Conservation (phyloP, 2,888 invertebrate species). For the Nezara viridula region DNA sequence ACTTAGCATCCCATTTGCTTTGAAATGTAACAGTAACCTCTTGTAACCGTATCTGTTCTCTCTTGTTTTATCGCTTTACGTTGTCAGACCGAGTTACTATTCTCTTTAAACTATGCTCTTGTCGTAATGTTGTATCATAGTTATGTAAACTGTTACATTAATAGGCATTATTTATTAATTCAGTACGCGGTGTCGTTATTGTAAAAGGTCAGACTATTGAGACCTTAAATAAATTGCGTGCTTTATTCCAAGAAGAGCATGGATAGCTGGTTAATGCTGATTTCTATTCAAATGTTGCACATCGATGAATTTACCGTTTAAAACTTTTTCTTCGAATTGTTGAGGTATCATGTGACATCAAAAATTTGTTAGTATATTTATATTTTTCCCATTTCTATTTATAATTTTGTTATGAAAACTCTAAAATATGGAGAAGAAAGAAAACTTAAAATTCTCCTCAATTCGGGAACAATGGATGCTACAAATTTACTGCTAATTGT, state of each 20-base stretch:
- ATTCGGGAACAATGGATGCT: no score
- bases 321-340: neutral
- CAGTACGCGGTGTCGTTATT: neutral
- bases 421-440: no score
- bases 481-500: no score
- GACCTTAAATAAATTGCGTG: neutral
- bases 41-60: neutral
- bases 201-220: neutral
- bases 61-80: neutral
- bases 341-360: no score
- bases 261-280: neutral
- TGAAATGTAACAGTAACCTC: conserved; percentile 11
- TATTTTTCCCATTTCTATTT: no score
- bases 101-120: neutral
- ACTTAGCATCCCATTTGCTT: conserved; percentile 23
- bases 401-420: no score
- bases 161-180: neutral
- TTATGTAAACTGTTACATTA: neutral
- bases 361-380: no score
- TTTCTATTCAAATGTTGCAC: neutral
- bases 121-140: neutral
- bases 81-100: neutral
- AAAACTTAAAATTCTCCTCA: no score
- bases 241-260: neutral
- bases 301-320: neutral